Conservation (phyloP, 2,113 vertebrate genomes). For the Alouatta palliata region DNA sequence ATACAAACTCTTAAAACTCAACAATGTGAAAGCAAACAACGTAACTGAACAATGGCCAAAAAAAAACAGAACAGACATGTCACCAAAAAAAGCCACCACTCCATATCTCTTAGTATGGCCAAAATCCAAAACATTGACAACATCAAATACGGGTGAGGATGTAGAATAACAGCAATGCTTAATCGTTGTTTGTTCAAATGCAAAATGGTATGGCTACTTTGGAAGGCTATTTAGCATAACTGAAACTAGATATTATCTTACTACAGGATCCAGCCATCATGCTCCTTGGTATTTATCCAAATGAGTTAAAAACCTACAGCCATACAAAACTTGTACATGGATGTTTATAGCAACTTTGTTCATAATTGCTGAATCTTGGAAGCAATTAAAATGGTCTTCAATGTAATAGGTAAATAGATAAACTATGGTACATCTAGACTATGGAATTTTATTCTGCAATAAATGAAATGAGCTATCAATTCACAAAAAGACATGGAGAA, state of each 20-base stretch:
- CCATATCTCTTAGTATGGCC: not conserved
- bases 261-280: not conserved
- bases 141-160: not conserved
- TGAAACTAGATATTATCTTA: not conserved
- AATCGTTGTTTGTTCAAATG: not conserved
- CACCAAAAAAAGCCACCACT: not conserved
- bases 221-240: not conserved
- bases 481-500: not conserved
- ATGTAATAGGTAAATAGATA: not conserved
- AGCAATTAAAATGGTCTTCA: not conserved
- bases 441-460: not conserved
- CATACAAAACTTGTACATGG: not conserved
- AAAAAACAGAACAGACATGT: not conserved
- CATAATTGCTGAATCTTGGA: not conserved
- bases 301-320: not conserved
- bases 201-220: not conserved
- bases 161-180: not conserved
- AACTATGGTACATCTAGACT: not conserved
- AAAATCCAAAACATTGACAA: not conserved
- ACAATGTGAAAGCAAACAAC: not conserved
- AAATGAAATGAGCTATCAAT: not conserved
- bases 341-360: not conserved
- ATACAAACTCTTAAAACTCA: not conserved
- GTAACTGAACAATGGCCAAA: not conserved
- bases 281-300: not conserved